Evolutionary conservation across 2,888 invertebrate genomes (phyloP).

Genomic region (Dichetophora obliterata): DNA sequence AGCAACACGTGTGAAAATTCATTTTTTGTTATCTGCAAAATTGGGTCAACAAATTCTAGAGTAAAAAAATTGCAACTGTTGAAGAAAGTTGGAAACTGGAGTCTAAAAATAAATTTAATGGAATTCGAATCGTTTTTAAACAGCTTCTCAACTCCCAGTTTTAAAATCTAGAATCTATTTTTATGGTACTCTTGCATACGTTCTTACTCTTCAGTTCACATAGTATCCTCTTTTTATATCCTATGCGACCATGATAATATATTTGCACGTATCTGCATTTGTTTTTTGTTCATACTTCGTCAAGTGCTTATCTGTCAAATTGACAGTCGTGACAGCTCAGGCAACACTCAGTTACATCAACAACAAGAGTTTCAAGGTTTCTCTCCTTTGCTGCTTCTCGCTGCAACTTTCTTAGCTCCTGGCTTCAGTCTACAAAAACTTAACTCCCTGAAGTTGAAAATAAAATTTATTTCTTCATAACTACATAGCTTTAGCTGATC

Average conservation of each 20-base stretch:
- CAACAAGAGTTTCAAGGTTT: slow-evolving; percentile 1
- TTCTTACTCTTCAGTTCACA: too few relatives aligned
- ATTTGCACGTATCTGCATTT: not conserved
- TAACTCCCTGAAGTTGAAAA: slow-evolving; percentile 12
- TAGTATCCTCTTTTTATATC: too few relatives aligned
- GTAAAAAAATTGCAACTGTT: too few relatives aligned
- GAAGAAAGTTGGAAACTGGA: too few relatives aligned
- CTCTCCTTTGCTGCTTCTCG: not conserved
- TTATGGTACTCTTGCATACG: too few relatives aligned
- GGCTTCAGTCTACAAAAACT: not conserved
- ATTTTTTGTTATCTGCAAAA: too few relatives aligned
- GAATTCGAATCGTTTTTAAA: too few relatives aligned
- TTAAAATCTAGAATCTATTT: too few relatives aligned
- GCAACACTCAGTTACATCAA: not conserved
- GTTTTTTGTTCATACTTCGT: not conserved
- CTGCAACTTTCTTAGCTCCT: not conserved
- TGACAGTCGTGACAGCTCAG: not conserved
- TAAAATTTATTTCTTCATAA: slow-evolving; percentile 19
- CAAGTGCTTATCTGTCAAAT: slow-evolving; percentile 1
- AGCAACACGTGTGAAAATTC: too few relatives aligned
- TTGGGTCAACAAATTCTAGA: too few relatives aligned
- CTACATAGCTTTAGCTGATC: not conserved
- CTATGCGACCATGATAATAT: not conserved
- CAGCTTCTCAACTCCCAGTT: too few relatives aligned
- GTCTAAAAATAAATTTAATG: too few relatives aligned